These are phyloP conservation scores for Pasiphila rectangulata DNA, from an alignment of 2,888 invertebrate species.

Conservation along the genomic window DNA sequence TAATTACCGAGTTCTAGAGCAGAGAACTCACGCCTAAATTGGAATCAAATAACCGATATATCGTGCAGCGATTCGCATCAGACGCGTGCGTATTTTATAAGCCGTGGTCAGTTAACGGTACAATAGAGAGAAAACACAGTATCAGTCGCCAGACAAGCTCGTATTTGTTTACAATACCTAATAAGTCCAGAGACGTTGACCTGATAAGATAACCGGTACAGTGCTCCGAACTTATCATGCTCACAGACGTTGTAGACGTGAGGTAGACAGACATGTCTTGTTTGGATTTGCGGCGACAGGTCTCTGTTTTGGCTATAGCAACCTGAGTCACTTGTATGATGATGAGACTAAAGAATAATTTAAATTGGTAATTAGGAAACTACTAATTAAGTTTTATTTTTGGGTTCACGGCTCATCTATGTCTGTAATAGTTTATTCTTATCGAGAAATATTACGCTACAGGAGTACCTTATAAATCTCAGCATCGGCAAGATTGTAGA, in stretches of 20 bases:
- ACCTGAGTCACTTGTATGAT: too few relatives aligned
- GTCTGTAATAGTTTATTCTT: too few relatives aligned
- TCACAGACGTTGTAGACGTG: conserved; percentile 1
- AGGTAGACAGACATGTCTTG: conserved; percentile 4
- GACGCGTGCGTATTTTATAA: not conserved
- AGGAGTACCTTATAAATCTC: too few relatives aligned
- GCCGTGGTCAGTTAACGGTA: not conserved
- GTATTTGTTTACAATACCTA: conserved; percentile 4
- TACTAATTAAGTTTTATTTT: too few relatives aligned
- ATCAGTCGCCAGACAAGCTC: not conserved
- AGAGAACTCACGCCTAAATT: too few relatives aligned
- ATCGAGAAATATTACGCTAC: too few relatives aligned
- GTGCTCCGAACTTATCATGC: not conserved
- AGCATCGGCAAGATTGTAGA: too few relatives aligned
- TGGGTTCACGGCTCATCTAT: too few relatives aligned
- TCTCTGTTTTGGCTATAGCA: not conserved
- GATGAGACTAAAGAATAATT: too few relatives aligned
- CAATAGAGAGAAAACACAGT: not conserved
- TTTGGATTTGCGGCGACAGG: conserved; percentile 3
- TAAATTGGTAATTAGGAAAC: too few relatives aligned
- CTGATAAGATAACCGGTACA: conserved; percentile 3
- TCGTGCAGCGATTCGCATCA: too few relatives aligned
- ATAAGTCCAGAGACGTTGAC: not conserved
- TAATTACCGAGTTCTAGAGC: not conserved
- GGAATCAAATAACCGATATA: too few relatives aligned